Base-by-base conservation (phyloP, 2,888 invertebrate genomes). In the Polyploca ridens region DNA sequence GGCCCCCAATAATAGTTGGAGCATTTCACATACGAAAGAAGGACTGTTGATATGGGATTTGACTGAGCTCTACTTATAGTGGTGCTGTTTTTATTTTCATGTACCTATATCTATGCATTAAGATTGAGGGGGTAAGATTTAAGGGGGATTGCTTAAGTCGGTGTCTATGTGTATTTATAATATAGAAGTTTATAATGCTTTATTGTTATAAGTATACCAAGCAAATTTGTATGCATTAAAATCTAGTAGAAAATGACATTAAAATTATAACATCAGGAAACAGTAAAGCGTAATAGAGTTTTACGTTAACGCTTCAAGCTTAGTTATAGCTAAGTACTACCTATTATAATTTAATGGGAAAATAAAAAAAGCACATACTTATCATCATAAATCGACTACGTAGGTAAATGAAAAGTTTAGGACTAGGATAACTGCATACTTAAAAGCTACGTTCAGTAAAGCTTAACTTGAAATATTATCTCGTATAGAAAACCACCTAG, bases 1-100 rank as follows among this genome's bases (percentile, higher is more conserved):
- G 82, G 73, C 64, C 82, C 63, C 63, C 65, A 62, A 71, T 72
- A 75, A 74, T 69, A 71, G 64, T 64, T 63, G 54, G 46, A 58
- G 58, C 64, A 63, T 67, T 63, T 63, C 16, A 19, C 61, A 19
- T 35, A 6, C 61, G 11, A 41, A 61, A 27, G n/a, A 41, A 19
- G 27, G 27, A 61, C 16, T 44, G 41, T 44, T 61, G 61, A 61
- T 61, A 61, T 61, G 19, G 35, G 27, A 61, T 41, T 44, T 19
- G 19, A 35, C 19, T 16, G 44, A 19, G 41, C 19, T 61, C 41
- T 19, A 41, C 19, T 11, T 61, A 61, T 27, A 61, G 5, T 61
- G 61, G 61, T 27, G 14, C 5, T 27, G 41, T 61, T 44, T 61
- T 61, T 61, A 61, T 61, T 61, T 61, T 61, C 41, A 44, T 61